Evolutionary conservation across 2,797 vertebrate species (phyloP).

Genomic region (Thunnus albacares): DNA sequence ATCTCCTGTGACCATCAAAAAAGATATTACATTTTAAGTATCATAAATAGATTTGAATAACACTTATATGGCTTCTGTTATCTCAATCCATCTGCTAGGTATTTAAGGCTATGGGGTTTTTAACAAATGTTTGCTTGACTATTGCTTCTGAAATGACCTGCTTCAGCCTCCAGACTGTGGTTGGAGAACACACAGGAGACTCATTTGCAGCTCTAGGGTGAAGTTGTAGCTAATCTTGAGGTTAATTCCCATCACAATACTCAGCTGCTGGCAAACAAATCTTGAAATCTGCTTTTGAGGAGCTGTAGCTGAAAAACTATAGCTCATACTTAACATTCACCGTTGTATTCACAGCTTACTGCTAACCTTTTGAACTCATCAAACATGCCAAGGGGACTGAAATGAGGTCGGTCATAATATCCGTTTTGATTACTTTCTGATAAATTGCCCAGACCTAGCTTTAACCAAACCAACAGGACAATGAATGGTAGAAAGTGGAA

Average conservation of each 20-base stretch:
- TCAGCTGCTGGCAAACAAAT: slow-evolving; percentile 1
- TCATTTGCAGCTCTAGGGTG: neutral
- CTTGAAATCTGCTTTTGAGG: neutral
- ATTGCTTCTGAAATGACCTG: neutral
- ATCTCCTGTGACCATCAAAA: neutral
- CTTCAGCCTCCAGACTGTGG: neutral
- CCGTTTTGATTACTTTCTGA: neutral
- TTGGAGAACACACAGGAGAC: neutral
- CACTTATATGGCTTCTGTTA: neutral
- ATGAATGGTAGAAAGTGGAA: slow-evolving; percentile 24
- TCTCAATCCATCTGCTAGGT: neutral
- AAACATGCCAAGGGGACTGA: too few relatives aligned
- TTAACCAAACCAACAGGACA: slow-evolving; percentile 17
- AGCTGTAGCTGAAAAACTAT: neutral
- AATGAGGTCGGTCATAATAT: neutral
- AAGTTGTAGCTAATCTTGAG: neutral
- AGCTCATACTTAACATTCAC: slow-evolving; percentile 10
- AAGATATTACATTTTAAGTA: neutral
- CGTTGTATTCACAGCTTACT: neutral
- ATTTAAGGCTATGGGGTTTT: neutral
- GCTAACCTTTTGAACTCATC: neutral
- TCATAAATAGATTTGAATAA: neutral
- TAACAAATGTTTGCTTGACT: neutral
- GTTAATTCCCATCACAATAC: neutral
- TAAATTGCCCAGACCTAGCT: neutral